Conservation (phyloP, 64 coral and sea anemone genomes). For the Trachythela sp. region DNA sequence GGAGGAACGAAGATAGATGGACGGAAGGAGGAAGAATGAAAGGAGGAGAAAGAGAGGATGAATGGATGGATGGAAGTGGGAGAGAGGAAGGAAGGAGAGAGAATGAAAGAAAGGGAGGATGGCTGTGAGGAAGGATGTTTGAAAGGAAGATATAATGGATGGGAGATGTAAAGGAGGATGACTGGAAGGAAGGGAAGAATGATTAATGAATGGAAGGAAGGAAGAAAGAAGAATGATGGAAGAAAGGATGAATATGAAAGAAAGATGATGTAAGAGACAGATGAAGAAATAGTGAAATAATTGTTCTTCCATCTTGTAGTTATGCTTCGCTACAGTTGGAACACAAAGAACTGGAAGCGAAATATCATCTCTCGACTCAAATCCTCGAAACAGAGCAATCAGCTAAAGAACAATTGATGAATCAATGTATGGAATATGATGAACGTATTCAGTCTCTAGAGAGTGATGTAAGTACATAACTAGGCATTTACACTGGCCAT, state of each 20-base stretch:
- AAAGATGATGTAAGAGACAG: neutral
- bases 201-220: neutral
- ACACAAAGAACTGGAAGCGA: conserved; percentile 77
- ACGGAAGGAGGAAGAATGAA: neutral
- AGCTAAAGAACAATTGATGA: conserved; percentile 76
- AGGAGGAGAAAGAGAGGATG: too few species aligned
- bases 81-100: too few species aligned
- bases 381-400: conserved; percentile 84
- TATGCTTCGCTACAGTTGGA: conserved; percentile 70
- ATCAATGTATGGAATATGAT: conserved; percentile 83
- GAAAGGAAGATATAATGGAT: too few species aligned
- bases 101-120: too few species aligned
- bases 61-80: too few species aligned
- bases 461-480: conserved; percentile 37
- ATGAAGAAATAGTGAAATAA: neutral
- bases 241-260: neutral
- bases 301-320: conserved; percentile 8
- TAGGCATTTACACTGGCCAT: too few species aligned
- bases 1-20: neutral
- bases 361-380: conserved; percentile 65
- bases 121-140: too few species aligned
- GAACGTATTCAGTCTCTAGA: conserved; percentile 61
- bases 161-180: too few species aligned
- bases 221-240: too few species aligned
- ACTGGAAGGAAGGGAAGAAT: neutral